Base-by-base conservation (phyloP, 2,797 vertebrate species). In the Mus caroli region DNA sequence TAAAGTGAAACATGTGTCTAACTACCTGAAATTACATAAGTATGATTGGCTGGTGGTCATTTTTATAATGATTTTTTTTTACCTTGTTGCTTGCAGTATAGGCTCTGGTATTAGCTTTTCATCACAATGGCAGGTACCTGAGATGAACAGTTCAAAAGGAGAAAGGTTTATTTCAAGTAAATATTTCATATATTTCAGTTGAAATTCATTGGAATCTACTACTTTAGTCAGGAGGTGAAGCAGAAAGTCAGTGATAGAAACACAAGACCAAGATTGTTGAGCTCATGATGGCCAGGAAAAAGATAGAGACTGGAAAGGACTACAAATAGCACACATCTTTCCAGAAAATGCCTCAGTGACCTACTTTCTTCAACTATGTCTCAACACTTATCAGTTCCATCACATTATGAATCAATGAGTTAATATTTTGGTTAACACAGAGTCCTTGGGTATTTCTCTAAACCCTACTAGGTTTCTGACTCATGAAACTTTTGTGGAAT, bases 41-140 rank as follows among this genome's bases (percentile, higher is more conserved):
- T 67, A 50, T 91, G 64, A 89, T 85, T 50, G 50, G 46, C 91
- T 97, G 31, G 1, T 76, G 26, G 22, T 40, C 50, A 84, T 85
- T 90, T 91, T 84, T n/a, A 56, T 26, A 24, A 64, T 43, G 26
- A 58, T 92, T 6, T 85, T 86, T 86, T 64, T 88, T 94, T 37
- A 64, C 24, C 8, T 88, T n/a, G 90, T 13, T 67, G 17, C 54
- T 54, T 94, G 14, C 58, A 64, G 31, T 22, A 40, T 15, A 14
- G 83, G 62, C 40, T 28, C 46, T 34, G 20, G 20, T 71, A 22
- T 69, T 43, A 56, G 62, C 15, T 22, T 43, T 69, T 69, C 22
- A 37, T 56, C 12, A 69, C 26, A 13, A 12, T 43, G 50, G 14
- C 15, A 24, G 50, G 10, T 52, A 15, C 34, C 50, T 71, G 12